Percentiles rank a stretch among this genome's conserved stretches.
These are phyloP conservation scores for Campoletis sonorensis DNA, from an alignment of 1,140 invertebrate species.

Conservation along the genomic window DNA sequence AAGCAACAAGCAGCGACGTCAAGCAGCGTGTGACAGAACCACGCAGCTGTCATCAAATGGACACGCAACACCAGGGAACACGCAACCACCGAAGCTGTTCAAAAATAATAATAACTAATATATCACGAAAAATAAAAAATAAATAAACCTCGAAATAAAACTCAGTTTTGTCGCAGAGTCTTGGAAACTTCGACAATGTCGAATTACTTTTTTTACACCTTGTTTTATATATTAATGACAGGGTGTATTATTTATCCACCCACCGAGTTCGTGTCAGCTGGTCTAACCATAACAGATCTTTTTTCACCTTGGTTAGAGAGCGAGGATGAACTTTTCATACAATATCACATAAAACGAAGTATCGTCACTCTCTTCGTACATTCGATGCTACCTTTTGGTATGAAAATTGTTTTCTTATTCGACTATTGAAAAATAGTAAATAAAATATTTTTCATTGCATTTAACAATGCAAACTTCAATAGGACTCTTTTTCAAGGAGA, in stretches of 20 bases:
- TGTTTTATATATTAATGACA: constrained; percentile 83
- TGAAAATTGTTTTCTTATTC: constrained; percentile 35
- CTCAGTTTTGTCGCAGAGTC: not conserved
- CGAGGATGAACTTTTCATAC: constrained; percentile 83
- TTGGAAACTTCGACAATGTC: not conserved
- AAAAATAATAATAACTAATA: constrained; percentile 8
- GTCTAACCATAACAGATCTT: constrained; percentile 83
- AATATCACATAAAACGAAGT: constrained; percentile 84
- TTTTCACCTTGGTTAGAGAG: constrained; percentile 82
- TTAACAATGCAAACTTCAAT: no score
- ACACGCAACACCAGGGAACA: constrained; percentile 13
- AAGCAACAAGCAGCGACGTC: constrained; percentile 22
- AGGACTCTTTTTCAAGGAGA: no score
- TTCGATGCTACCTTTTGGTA: constrained; percentile 81
- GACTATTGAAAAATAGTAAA: not conserved
- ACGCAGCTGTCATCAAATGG: constrained; percentile 24
- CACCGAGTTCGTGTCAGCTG: constrained; percentile 84
- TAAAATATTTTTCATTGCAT: not conserved
- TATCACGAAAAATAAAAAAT: not conserved
- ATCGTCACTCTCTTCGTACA: constrained; percentile 82
- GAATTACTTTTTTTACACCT: constrained; percentile 77
- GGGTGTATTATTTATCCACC: constrained; percentile 86
- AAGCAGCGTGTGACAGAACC: not conserved
- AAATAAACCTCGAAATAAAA: not conserved
- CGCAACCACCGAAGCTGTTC: not conserved